phyloP scores from a whole-genome alignment of 2,113 vertebrate genomes.

The Lanius collurio region DNA sequence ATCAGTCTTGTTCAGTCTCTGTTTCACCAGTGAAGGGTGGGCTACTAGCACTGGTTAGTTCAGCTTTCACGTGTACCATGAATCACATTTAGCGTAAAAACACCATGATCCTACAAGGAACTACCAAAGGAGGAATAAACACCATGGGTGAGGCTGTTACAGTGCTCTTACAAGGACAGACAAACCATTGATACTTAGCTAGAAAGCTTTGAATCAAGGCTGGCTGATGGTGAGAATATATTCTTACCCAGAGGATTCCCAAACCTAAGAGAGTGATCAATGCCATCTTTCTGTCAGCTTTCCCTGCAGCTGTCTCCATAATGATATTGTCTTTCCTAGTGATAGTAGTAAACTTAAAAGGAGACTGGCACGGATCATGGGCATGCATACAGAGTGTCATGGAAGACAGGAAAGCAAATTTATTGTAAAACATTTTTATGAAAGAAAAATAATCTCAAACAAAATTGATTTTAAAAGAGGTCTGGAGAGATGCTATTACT shows the following conservation, averaged over 20 bases:
- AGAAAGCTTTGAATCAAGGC: not conserved
- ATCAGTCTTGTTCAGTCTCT: not conserved
- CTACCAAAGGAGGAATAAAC: not conserved
- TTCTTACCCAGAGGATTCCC: not conserved
- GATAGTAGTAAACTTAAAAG: not conserved
- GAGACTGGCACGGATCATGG: not conserved
- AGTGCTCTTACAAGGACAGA: not conserved
- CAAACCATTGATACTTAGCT: not conserved
- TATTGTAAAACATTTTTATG: not conserved
- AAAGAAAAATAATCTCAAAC: not conserved
- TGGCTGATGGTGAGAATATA: not conserved
- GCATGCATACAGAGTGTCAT: not conserved
- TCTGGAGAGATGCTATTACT: not conserved
- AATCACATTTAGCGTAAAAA: not conserved
- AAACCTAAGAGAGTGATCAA: not conserved
- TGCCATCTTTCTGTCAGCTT: not conserved
- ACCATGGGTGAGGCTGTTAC: not conserved
- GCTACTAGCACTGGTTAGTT: not conserved
- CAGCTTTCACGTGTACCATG: accelerated
- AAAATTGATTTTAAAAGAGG: not conserved
- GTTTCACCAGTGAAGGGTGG: not conserved
- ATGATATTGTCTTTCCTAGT: not conserved
- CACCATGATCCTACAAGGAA: not conserved
- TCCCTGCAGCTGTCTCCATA: not conserved
- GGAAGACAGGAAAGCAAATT: not conserved